Evolutionary conservation across 1,140 invertebrate species (phyloP).

Genomic region (Micrasema minimum): DNA sequence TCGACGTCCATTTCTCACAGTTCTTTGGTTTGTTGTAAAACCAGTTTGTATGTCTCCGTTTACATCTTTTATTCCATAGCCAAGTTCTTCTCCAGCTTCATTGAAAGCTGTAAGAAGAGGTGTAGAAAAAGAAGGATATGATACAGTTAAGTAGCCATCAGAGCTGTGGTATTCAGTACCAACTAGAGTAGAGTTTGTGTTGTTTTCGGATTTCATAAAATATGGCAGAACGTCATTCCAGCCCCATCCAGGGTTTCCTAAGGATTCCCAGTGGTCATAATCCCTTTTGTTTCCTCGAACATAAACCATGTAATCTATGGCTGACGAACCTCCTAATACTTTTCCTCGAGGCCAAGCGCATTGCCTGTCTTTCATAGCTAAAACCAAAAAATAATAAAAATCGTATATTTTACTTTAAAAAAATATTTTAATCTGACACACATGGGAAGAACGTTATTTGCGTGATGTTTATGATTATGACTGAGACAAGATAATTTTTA

Average conservation of each 20-base stretch:
- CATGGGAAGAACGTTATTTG: too few relatives aligned
- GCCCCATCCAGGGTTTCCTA: conserved; percentile 90
- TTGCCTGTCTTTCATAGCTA: conserved; percentile 77
- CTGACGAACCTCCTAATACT: conserved; percentile 88
- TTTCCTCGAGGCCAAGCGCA: conserved; percentile 89
- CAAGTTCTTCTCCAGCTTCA: conserved; percentile 86
- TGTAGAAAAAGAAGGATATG: conserved; percentile 73
- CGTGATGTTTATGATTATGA: too few relatives aligned
- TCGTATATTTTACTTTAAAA: too few relatives aligned
- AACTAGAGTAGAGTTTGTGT: conserved; percentile 83
- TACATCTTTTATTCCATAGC: conserved; percentile 88
- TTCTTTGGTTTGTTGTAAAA: conserved; percentile 91
- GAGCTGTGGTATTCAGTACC: conserved; percentile 68
- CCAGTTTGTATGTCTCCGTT: conserved; percentile 86
- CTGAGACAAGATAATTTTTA: too few relatives aligned
- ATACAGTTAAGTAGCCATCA: conserved; percentile 67
- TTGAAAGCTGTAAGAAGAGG: conserved; percentile 84
- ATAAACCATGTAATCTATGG: conserved; percentile 96
- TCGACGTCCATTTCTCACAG: conserved; percentile 83
- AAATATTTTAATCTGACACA: too few relatives aligned
- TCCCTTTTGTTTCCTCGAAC: conserved; percentile 85
- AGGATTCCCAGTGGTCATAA: conserved; percentile 89
- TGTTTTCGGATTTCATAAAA: conserved; percentile 91
- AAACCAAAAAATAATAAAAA: too few relatives aligned
- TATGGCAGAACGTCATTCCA: conserved; percentile 90